Evolutionary conservation across 2,888 invertebrate genomes (phyloP).

Genomic region (Andrena minutula): DNA sequence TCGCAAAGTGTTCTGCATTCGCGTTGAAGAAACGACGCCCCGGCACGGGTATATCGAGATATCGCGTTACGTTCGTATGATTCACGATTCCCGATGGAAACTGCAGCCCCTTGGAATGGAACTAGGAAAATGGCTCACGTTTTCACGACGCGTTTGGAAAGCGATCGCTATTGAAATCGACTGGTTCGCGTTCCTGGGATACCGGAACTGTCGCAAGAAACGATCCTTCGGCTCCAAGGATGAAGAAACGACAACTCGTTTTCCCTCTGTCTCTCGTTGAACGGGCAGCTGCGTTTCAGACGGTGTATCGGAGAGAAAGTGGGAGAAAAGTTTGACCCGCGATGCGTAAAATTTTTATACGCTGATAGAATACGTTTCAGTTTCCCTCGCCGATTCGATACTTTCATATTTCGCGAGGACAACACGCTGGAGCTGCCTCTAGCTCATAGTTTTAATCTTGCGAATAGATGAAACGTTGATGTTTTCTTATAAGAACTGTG

Average conservation of each 20-base stretch:
- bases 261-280: slow-evolving; percentile 3
- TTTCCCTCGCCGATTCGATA: not conserved
- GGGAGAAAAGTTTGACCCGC: slow-evolving; percentile 37
- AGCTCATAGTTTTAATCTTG: too few relatives aligned
- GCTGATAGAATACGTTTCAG: slow-evolving; percentile 11
- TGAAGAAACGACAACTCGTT: slow-evolving; percentile 17
- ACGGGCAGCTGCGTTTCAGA: not conserved
- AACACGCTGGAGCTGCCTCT: not conserved
- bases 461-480: too few relatives aligned
- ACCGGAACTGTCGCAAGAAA: slow-evolving; percentile 59
- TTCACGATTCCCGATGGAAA: slow-evolving; percentile 27
- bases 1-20: slow-evolving; percentile 57
- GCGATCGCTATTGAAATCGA: slow-evolving; percentile 45
- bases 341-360: slow-evolving; percentile 52
- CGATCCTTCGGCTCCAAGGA: slow-evolving; percentile 25
- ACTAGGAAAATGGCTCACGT: slow-evolving; percentile 10
- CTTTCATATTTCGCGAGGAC: not conserved
- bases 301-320: slow-evolving; percentile 46
- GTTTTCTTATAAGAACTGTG: too few relatives aligned
- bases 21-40: slow-evolving; percentile 29
- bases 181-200: slow-evolving; percentile 45
- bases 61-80: slow-evolving; percentile 18
- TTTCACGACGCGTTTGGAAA: slow-evolving; percentile 43
- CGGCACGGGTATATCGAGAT: slow-evolving; percentile 26
- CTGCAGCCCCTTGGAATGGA: not conserved